Evolutionary conservation across 2,888 invertebrate species (phyloP).

Genomic region (Aspidapion aeneum): DNA sequence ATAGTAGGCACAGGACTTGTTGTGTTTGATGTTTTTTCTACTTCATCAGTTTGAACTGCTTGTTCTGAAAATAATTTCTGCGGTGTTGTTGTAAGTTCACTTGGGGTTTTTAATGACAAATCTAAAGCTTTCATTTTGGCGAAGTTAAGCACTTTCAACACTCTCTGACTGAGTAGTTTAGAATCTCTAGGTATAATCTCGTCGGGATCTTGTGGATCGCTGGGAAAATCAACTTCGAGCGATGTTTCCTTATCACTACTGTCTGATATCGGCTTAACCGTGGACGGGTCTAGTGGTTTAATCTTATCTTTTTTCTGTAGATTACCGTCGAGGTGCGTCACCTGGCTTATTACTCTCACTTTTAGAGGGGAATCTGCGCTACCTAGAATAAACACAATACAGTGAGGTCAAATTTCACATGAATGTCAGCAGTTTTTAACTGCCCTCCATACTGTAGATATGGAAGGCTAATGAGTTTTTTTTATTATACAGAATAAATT

Average conservation of each 20-base stretch:
- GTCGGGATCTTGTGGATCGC: neutral
- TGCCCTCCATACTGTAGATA: too few relatives aligned
- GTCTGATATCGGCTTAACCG: neutral
- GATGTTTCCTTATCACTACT: neutral
- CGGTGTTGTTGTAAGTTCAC: neutral
- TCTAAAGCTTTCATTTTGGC: slow-evolving; percentile 25
- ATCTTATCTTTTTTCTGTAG: neutral
- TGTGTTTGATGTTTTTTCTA: neutral
- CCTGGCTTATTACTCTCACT: slow-evolving; percentile 15
- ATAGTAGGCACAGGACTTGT: too few relatives aligned
- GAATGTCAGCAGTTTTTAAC: too few relatives aligned
- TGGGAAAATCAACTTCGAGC: neutral
- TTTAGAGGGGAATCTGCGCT: slow-evolving; percentile 17
- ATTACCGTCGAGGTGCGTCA: slow-evolving; percentile 7
- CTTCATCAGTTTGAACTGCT: slow-evolving; percentile 16
- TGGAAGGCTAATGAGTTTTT: too few relatives aligned
- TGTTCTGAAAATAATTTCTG: neutral
- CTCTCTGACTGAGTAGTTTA: slow-evolving; percentile 18
- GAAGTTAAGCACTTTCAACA: slow-evolving; percentile 18
- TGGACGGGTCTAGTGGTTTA: neutral
- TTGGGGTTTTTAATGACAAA: slow-evolving; percentile 17
- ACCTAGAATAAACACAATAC: too few relatives aligned
- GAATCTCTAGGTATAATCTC: neutral
- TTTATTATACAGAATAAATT: too few relatives aligned
- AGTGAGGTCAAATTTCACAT: too few relatives aligned